Percentiles rank a stretch among this genome's conserved stretches.
These are phyloP conservation scores for Pyrrhia umbra DNA, from an alignment of 2,888 invertebrate species.

Conservation along the genomic window DNA sequence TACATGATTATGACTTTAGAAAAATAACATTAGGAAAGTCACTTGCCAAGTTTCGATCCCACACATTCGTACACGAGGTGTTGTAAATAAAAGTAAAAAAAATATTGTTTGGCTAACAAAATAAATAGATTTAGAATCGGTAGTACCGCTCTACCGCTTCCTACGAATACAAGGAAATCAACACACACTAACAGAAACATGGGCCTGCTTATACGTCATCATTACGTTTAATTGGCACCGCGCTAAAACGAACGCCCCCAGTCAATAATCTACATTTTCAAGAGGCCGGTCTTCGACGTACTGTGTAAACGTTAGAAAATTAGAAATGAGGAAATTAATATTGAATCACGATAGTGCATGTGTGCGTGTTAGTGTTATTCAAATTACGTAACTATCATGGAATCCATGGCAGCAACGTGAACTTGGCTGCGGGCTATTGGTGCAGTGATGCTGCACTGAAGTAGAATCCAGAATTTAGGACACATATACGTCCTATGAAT, in stretches of 20 bases:
- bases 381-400: constrained; percentile 49
- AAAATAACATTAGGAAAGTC: too few species aligned
- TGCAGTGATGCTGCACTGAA: constrained; percentile 52
- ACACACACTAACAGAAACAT: constrained; percentile 20
- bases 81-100: too few species aligned
- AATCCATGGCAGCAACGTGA: constrained; percentile 50
- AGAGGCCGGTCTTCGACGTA: constrained; percentile 44
- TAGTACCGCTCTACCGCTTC: constrained; percentile 1
- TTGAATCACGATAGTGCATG: constrained; percentile 36
- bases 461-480: constrained; percentile 23
- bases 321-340: constrained; percentile 55
- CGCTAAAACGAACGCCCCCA: constrained; percentile 38
- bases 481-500: background rate
- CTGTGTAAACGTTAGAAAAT: constrained; percentile 45
- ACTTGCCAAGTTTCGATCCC: too few species aligned
- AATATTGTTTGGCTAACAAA: background rate
- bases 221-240: constrained; percentile 53
- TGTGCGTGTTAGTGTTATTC: constrained; percentile 39
- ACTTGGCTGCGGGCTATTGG: constrained; percentile 42
- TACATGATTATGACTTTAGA: too few species aligned
- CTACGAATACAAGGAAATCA: constrained; percentile 23
- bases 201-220: constrained; percentile 47
- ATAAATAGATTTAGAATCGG: background rate
- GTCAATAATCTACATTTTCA: constrained; percentile 39
- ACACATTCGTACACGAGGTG: too few species aligned